Evolutionary conservation across 1,140 invertebrate species (phyloP).

Genomic region (Periplaneta americana): DNA sequence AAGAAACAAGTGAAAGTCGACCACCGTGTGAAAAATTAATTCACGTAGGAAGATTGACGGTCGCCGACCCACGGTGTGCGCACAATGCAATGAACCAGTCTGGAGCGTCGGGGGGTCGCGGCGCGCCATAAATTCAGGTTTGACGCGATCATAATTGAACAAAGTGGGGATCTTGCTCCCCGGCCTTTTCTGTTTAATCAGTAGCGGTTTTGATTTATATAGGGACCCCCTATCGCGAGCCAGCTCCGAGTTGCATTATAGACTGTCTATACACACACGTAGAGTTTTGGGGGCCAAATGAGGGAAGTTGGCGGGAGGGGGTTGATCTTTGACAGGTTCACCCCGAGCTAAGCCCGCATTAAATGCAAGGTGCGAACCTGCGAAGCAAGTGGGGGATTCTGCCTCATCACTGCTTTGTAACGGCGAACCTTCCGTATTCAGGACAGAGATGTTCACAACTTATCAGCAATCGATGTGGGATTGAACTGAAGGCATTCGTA

Average conservation of each 20-base stretch:
- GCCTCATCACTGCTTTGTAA: too few species aligned
- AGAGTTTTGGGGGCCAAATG: not conserved
- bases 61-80: not conserved
- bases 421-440: too few species aligned
- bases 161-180: not conserved
- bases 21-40: not conserved
- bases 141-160: not conserved
- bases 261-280: not conserved
- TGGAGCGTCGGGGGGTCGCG: not conserved
- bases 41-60: not conserved
- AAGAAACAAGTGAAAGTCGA: too few species aligned
- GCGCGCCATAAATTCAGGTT: not conserved
- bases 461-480: too few species aligned
- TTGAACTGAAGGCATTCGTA: too few species aligned
- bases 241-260: not conserved
- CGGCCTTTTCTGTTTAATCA: not conserved
- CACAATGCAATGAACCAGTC: not conserved
- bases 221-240: not conserved
- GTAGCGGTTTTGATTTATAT: not conserved
- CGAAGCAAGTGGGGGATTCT: too few species aligned
- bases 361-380: too few species aligned
- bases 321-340: not conserved
- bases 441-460: too few species aligned
- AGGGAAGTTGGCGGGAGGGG: not conserved
- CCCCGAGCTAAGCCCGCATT: not conserved